Conservation (phyloP, 2,888 invertebrate genomes). For the Dicyrtomina minuta region DNA sequence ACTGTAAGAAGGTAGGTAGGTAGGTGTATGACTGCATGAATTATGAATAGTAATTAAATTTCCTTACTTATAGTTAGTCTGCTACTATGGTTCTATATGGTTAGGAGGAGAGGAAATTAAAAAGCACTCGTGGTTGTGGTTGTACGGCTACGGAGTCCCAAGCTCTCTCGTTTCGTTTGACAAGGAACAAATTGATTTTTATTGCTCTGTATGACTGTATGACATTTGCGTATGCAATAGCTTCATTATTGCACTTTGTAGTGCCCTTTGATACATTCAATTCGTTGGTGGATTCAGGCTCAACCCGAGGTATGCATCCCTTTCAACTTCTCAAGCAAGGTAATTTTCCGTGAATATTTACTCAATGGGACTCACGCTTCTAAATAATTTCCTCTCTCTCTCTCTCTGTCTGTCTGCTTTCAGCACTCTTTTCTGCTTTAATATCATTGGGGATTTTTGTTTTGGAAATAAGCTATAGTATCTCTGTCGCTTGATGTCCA, state of each 20-base stretch:
- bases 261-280: slow-evolving; percentile 52
- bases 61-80: too few relatives aligned
- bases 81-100: too few relatives aligned
- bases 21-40: too few relatives aligned
- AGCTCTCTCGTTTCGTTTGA: not conserved
- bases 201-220: slow-evolving; percentile 21
- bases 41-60: too few relatives aligned
- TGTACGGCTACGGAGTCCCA: too few relatives aligned
- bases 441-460: too few relatives aligned
- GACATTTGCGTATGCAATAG: slow-evolving; percentile 39
- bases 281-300: slow-evolving; percentile 52
- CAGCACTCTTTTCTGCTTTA: too few relatives aligned
- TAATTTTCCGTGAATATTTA: slow-evolving; percentile 29
- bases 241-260: slow-evolving; percentile 40
- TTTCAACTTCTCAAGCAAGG: slow-evolving; percentile 52
- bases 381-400: not conserved
- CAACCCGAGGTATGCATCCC: slow-evolving; percentile 51
- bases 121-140: not conserved
- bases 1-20: too few relatives aligned
- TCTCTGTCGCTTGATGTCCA: too few relatives aligned
- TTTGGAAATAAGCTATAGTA: too few relatives aligned
- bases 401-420: not conserved
- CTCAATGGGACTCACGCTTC: too few relatives aligned
- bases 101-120: not conserved
- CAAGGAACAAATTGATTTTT: not conserved